phyloP scores from a whole-genome alignment of 2,797 vertebrate species.

The Megaceryle alcyon region DNA sequence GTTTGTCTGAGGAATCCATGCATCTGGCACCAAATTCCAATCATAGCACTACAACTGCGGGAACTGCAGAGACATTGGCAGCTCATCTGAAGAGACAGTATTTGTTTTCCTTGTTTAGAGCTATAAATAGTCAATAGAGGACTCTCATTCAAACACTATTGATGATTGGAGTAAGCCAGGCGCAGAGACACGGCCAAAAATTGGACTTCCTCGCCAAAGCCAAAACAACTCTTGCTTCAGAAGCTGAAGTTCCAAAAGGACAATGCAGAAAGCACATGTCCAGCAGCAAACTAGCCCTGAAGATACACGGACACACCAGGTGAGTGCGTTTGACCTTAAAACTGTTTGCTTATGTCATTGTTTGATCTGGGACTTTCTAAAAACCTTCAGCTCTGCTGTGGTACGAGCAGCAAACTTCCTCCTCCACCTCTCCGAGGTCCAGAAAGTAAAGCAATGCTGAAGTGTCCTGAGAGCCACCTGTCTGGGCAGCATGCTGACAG shows the following conservation, averaged over 20 bases:
- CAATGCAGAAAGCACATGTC: background rate
- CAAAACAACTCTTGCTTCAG: background rate
- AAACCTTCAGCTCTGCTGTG: background rate
- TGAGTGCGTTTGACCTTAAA: background rate
- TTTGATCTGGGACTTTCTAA: background rate
- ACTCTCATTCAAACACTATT: slow-evolving; percentile 35
- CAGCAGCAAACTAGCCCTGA: background rate
- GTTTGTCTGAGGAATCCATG: slow-evolving; percentile 63
- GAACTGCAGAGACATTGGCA: slow-evolving; percentile 57
- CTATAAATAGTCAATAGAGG: slow-evolving; percentile 63
- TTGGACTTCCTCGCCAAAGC: background rate
- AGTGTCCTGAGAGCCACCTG: background rate
- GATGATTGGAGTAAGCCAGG: slow-evolving; percentile 5
- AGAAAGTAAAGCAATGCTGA: background rate
- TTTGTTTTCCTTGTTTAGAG: slow-evolving; percentile 64
- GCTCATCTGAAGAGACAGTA: slow-evolving; percentile 59
- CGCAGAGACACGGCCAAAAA: background rate
- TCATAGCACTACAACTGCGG: slow-evolving; percentile 2
- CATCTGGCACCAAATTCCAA: slow-evolving; percentile 64
- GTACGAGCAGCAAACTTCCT: background rate
- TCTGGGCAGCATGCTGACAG: accelerated
- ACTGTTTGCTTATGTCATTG: background rate
- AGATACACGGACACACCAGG: background rate
- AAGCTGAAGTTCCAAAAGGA: background rate
- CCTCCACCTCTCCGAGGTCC: accelerated